phyloP scores from a whole-genome alignment of 2,113 vertebrate genomes.

The Oophaga pumilio region DNA sequence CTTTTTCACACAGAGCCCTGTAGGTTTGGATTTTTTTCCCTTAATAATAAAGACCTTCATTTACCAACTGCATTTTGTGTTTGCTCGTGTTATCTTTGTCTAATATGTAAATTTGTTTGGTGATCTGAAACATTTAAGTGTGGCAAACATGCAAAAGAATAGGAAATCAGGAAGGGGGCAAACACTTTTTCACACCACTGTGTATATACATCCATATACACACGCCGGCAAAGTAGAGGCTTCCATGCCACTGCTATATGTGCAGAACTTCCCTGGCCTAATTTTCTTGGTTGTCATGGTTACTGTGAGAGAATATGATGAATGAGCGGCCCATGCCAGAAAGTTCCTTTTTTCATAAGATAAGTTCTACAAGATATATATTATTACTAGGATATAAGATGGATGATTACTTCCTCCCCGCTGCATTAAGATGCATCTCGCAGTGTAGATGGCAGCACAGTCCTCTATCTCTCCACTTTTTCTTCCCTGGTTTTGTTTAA shows the following conservation, averaged over 20 bases:
- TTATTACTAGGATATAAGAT: slow-evolving; percentile 49
- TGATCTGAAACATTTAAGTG: no score
- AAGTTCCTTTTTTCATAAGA: slow-evolving; percentile 42
- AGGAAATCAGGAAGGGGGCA: no score
- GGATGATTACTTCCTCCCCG: slow-evolving; percentile 16
- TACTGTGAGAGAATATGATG: slow-evolving; percentile 44
- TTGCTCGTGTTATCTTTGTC: no score
- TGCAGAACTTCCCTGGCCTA: slow-evolving; percentile 52
- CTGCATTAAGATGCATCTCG: neutral
- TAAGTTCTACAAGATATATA: slow-evolving; percentile 52
- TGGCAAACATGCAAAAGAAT: no score
- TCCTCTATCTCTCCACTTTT: neutral
- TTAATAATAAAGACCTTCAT: no score
- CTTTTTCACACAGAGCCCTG: no score
- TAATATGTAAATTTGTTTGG: no score
- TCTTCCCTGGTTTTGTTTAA: slow-evolving; percentile 17
- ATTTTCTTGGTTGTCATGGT: slow-evolving; percentile 52
- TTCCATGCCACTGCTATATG: slow-evolving; percentile 20
- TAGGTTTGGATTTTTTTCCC: no score
- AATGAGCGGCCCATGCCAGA: slow-evolving; percentile 30
- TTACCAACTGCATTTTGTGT: no score
- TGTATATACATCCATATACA: no score
- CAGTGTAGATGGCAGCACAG: neutral
- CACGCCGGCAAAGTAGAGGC: no score
- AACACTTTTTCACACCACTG: no score